Evolutionary conservation across 1,140 invertebrate species (phyloP), one percentile per base, ranked within the genome.

Genomic region (Bicyclus anynana): DNA sequence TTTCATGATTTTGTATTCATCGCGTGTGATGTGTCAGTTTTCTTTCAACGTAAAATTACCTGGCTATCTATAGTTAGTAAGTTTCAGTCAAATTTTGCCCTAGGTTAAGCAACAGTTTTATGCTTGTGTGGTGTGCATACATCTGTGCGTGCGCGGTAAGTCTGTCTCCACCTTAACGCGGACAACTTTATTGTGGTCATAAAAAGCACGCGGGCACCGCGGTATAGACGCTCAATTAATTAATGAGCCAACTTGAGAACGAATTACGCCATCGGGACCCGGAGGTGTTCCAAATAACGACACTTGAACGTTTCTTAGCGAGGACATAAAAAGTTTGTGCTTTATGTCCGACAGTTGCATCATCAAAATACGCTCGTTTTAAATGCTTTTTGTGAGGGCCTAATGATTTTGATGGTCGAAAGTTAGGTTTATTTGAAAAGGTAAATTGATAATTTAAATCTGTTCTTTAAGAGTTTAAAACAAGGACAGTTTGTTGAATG

Each of bases 191-290:
- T 68, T 64, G 64, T 70, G 40, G 55, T 77, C 78, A 62, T 84
- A 80, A 84, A 81, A 77, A 80, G 71, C 77, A 77, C 69, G 65
- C 72, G 72, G 72, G 72, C 68, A 63, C 50, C 67, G 65, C 63
- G 61, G 67, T 64, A n/a, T n/a, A 67, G 67, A 74, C 60, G 72
- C 67, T 60, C 81, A 79, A 82, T 84, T 80, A 82, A 82, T 80
- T 84, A 82, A 84, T 79, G 79, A 80, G 73, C 71, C 69, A 73
- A 79, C 69, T 84, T 67, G 53, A 69, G 74, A 80, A 80, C 75
- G 60, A 81, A 80, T 81, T 80, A 80, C 71, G 35, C 74, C 69
- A 69, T 69, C 52, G 72, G 67, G 77, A 74, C 60, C 59, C 54
- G 58, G 59, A 80, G 77, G 71, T 80, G 74, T 75, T 71, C 65